Percentiles rank a stretch among this genome's conserved stretches.
Evolutionary conservation across 2,797 vertebrate genomes (phyloP).

Genomic region (Falco cherrug): DNA sequence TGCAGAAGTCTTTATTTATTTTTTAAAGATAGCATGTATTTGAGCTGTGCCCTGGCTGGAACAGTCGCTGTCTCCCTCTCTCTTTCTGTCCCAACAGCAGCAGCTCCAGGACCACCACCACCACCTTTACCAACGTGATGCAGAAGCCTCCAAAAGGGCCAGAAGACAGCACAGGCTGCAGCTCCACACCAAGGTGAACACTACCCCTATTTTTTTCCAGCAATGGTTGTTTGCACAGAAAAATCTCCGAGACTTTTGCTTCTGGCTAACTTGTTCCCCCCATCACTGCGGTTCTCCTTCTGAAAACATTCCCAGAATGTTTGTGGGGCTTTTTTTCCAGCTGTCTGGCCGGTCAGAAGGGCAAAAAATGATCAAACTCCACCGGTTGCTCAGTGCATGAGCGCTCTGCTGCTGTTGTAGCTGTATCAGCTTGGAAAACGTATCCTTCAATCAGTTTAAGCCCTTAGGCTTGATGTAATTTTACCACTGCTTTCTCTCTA

Average conservation of each 20-base stretch:
- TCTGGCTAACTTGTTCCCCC: neutral
- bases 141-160: neutral
- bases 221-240: neutral
- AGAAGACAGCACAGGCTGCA: neutral
- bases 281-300: neutral
- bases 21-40: rapidly evolving
- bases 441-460: constrained; percentile 53
- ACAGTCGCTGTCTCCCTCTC: neutral
- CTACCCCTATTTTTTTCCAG: neutral
- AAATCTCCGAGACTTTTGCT: neutral
- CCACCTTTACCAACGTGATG: neutral
- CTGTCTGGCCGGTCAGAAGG: neutral
- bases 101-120: neutral
- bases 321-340: neutral
- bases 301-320: neutral
- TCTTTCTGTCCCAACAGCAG: neutral
- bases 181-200: rapidly evolving
- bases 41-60: rapidly evolving
- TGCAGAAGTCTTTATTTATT: too few species aligned
- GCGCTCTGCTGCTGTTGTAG: neutral
- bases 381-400: neutral
- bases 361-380: neutral
- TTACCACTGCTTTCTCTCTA: constrained; percentile 27
- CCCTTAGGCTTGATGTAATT: constrained; percentile 53
- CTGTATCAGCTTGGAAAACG: constrained; percentile 17